A percentile compares a stretch with the other conserved stretches of the same genome.
Conservation (phyloP, 2,797 vertebrate genomes). For the Ammospiza maritima region DNA sequence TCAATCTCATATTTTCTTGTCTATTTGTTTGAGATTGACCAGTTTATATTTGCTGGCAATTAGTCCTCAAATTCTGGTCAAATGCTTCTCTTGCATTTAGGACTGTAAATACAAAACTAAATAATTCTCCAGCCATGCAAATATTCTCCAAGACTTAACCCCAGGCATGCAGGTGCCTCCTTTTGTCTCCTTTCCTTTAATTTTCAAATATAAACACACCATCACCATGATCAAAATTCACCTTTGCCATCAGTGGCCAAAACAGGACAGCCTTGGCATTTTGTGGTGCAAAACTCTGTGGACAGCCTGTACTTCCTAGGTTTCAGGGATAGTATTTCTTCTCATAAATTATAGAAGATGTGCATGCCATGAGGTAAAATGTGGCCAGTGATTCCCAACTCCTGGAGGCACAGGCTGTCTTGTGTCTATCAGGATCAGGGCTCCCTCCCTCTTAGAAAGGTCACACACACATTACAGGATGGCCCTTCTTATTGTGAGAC, state of each 20-base stretch:
- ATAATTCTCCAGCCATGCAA: not conserved
- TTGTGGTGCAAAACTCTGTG: not conserved
- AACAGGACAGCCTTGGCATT: not conserved
- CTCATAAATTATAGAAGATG: not conserved
- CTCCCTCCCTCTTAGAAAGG: not conserved
- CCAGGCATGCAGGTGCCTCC: not conserved
- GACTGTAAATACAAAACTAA: not conserved
- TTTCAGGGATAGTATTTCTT: not conserved
- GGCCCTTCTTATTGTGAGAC: not conserved
- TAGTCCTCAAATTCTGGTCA: not conserved
- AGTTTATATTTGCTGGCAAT: not conserved
- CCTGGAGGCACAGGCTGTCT: not conserved
- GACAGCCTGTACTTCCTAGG: not conserved
- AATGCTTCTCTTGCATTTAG: not conserved
- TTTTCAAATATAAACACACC: not conserved
- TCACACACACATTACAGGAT: not conserved
- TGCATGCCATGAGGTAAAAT: not conserved
- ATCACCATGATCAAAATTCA: not conserved
- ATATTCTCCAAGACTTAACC: not conserved
- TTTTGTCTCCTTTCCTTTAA: not conserved
- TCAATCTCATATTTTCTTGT: not conserved
- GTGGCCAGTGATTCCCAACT: not conserved
- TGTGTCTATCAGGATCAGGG: not conserved
- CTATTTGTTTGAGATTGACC: not conserved
- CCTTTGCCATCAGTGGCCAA: not conserved